Percentiles rank a stretch among this genome's conserved stretches.
phyloP scores from a whole-genome alignment of 1,140 invertebrate genomes.

The Atta colombica region DNA sequence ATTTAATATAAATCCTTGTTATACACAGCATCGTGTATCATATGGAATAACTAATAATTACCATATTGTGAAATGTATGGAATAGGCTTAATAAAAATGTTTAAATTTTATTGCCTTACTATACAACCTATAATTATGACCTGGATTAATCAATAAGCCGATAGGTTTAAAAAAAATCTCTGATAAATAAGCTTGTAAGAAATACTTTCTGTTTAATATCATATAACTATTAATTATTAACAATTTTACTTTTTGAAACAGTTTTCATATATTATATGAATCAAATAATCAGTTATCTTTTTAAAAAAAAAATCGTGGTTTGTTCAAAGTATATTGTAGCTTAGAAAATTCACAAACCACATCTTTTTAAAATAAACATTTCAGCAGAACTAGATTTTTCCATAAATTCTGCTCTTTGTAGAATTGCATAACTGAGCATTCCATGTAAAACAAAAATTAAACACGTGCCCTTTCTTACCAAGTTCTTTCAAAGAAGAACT shows the following conservation, averaged over 20 bases:
- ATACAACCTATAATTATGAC: neutral
- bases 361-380: slow-evolving; percentile 31
- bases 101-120: neutral
- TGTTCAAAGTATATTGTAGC: neutral
- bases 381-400: slow-evolving; percentile 18
- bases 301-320: neutral
- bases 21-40: neutral
- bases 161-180: slow-evolving; percentile 14
- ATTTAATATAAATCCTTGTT: neutral
- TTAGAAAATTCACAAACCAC: slow-evolving; percentile 42
- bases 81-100: neutral
- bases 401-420: slow-evolving; percentile 38
- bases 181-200: neutral
- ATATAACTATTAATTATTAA: neutral
- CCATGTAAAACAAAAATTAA: slow-evolving; percentile 50
- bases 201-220: neutral
- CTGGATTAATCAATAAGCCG: neutral
- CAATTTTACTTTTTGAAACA: neutral
- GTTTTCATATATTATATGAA: neutral
- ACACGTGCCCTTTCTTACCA: slow-evolving; percentile 6
- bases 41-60: no score
- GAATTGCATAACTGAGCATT: slow-evolving; percentile 8
- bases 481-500: neutral
- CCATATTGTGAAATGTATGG: neutral
- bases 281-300: neutral